Evolutionary conservation across 1,140 invertebrate genomes (phyloP).

Genomic region (Eumeta japonica): DNA sequence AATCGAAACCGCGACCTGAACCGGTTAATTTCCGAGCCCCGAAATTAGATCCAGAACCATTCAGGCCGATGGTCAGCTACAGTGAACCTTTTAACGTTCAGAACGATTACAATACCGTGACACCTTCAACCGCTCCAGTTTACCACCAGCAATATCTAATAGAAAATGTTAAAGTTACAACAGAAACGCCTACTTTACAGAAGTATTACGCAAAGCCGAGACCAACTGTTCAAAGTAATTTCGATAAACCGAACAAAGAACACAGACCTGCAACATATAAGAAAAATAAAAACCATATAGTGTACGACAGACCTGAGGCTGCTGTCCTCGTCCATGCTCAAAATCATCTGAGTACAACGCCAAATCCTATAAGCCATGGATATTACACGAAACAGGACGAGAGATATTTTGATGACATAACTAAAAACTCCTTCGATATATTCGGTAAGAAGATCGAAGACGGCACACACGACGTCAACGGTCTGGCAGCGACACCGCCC

Average conservation of each 20-base stretch:
- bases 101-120: constrained; percentile 55
- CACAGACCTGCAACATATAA: constrained; percentile 20
- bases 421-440: constrained; percentile 73
- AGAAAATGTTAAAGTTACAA: constrained; percentile 44
- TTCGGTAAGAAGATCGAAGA: constrained; percentile 70
- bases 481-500: constrained; percentile 49
- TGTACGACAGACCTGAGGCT: constrained; percentile 35
- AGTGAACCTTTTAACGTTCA: constrained; percentile 60
- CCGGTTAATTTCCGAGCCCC: constrained; percentile 53
- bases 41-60: constrained; percentile 59
- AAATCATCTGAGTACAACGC: constrained; percentile 49
- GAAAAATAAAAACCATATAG: constrained; percentile 39
- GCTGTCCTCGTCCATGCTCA: constrained; percentile 28
- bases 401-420: constrained; percentile 69
- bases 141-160: constrained; percentile 46
- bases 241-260: constrained; percentile 29
- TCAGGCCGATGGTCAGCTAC: constrained; percentile 64
- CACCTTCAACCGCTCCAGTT: constrained; percentile 34
- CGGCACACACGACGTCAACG: constrained; percentile 54
- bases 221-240: constrained; percentile 40
- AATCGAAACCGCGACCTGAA: constrained; percentile 39
- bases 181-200: constrained; percentile 41
- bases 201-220: constrained; percentile 50
- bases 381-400: constrained; percentile 74
- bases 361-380: constrained; percentile 63